Conservation (phyloP, 2,888 invertebrate genomes). For the Prenolepis imparis region DNA sequence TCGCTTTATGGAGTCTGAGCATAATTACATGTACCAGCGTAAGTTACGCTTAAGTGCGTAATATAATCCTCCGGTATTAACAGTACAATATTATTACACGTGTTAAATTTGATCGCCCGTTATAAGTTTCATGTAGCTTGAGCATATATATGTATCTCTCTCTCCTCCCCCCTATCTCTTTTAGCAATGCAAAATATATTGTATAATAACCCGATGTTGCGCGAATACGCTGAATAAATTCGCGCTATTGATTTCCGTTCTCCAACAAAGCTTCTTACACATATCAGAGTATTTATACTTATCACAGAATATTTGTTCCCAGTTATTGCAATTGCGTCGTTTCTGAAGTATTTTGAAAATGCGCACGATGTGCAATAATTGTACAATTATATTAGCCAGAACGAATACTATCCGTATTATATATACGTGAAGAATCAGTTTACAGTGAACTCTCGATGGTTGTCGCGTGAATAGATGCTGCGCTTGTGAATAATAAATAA, state of each 20-base stretch:
- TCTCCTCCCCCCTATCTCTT: constrained; percentile 11
- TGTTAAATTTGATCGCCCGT: constrained; percentile 76
- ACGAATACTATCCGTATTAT: constrained; percentile 19
- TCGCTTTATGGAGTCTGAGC: constrained; percentile 50
- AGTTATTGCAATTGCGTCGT: constrained; percentile 34
- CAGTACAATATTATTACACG: constrained; percentile 75
- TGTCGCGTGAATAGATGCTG: constrained; percentile 40
- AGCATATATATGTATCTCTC: constrained; percentile 7
- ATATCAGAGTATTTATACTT: neutral
- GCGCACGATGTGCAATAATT: constrained; percentile 21
- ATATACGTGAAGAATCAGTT: constrained; percentile 25
- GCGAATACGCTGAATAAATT: constrained; percentile 3
- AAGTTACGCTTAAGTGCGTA: constrained; percentile 76
- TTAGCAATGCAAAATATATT: constrained; percentile 61
- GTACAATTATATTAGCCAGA: constrained; percentile 15
- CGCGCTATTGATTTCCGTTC: neutral
- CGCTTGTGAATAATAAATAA: constrained; percentile 47
- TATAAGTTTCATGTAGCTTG: constrained; percentile 69
- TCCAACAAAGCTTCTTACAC: neutral
- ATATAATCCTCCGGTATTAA: constrained; percentile 72
- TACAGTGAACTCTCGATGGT: constrained; percentile 43
- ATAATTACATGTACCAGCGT: constrained; percentile 73
- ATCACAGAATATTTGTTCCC: constrained; percentile 1
- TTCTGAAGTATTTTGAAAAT: constrained; percentile 29
- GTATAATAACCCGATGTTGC: neutral